Evolutionary conservation across 2,797 vertebrate genomes (phyloP).

Genomic region (Falco peregrinus): DNA sequence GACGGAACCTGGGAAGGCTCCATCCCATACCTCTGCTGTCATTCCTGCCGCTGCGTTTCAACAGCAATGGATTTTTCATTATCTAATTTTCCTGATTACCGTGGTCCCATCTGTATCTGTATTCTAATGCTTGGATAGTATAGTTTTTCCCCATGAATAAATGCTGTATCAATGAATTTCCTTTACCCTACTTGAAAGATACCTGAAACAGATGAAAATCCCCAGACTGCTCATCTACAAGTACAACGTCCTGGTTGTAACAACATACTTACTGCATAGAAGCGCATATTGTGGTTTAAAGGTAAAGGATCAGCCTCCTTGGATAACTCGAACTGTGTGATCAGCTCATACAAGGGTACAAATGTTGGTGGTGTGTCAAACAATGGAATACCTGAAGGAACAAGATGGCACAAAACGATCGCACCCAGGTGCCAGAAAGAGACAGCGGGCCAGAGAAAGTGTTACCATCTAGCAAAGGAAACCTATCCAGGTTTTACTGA

Average conservation of each 20-base stretch:
- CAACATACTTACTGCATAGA: slow-evolving; percentile 88
- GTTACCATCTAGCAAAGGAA: background rate
- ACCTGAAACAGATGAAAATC: fast-evolving
- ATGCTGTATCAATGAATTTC: background rate
- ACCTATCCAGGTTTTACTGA: background rate
- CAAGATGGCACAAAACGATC: background rate
- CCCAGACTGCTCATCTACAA: fast-evolving
- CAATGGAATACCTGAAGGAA: slow-evolving; percentile 86
- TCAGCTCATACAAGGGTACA: slow-evolving; percentile 90
- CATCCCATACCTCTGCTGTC: background rate
- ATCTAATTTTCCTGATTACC: background rate
- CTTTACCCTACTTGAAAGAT: background rate
- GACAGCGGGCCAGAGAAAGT: background rate
- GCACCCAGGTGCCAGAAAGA: background rate
- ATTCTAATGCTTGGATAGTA: background rate
- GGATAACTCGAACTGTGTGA: slow-evolving; percentile 90
- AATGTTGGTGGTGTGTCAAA: slow-evolving; percentile 86
- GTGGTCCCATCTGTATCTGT: background rate
- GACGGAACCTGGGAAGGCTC: background rate
- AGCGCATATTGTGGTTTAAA: slow-evolving; percentile 88
- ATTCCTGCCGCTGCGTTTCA: background rate
- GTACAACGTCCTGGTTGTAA: fast-evolving
- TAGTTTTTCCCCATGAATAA: background rate
- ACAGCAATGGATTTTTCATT: background rate
- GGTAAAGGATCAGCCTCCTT: slow-evolving; percentile 81